Evolutionary conservation across 2,888 invertebrate genomes (phyloP).

Genomic region (Tetranychus truncatus): DNA sequence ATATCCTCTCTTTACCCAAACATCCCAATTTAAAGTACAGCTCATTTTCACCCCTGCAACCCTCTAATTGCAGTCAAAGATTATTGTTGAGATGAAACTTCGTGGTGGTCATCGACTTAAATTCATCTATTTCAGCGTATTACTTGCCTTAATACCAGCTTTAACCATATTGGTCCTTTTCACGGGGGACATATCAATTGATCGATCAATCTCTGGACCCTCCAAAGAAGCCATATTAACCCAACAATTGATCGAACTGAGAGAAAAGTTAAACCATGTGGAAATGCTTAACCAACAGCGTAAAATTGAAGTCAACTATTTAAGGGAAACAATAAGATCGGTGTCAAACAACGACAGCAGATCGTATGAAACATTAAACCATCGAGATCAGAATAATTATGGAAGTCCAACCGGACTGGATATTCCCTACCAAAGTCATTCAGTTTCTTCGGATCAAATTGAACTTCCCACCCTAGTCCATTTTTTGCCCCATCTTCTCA

Average conservation of each 20-base stretch:
- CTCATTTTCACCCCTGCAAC: no score
- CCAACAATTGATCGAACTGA: constrained; percentile 21
- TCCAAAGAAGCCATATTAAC: not conserved
- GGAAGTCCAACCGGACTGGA: not conserved
- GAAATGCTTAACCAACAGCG: constrained; percentile 26
- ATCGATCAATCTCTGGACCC: not conserved
- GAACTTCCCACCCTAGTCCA: constrained; percentile 61
- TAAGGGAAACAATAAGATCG: constrained; percentile 22
- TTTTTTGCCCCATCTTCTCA: constrained; percentile 67
- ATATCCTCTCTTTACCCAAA: no score
- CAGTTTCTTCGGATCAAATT: constrained; percentile 30
- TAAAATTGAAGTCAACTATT: constrained; percentile 23
- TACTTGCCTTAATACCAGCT: not conserved
- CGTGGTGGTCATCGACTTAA: not conserved
- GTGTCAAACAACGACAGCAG: not conserved
- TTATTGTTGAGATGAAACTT: not conserved
- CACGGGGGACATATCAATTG: not conserved
- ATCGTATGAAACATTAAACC: not conserved
- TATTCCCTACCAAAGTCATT: not conserved
- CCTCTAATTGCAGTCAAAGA: not conserved
- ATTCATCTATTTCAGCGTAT: not conserved
- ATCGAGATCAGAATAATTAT: not conserved
- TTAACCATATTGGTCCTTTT: constrained; percentile 4
- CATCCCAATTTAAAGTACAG: no score
- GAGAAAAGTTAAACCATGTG: constrained; percentile 24